phyloP scores from a whole-genome alignment of 2,888 invertebrate genomes.

The Xylota segnis region DNA sequence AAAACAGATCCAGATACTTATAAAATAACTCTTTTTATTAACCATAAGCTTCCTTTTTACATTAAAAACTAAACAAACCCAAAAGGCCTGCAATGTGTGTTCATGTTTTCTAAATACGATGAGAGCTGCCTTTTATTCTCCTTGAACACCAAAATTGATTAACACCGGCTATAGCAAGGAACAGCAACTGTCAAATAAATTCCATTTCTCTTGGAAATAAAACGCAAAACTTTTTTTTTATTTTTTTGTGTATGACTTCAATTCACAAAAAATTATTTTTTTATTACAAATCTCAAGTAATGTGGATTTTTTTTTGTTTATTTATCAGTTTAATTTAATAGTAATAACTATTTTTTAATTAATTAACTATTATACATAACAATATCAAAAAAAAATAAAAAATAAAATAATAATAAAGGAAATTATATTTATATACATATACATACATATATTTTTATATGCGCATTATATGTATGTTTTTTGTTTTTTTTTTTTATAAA shows the following conservation, averaged over 20 bases:
- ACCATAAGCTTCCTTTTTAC: not conserved
- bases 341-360: slow-evolving; percentile 66
- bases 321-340: slow-evolving; percentile 73
- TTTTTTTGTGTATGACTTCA: slow-evolving; percentile 77
- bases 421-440: slow-evolving; percentile 57
- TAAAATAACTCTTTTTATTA: too few relatives aligned
- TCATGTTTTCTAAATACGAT: not conserved
- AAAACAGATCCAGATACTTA: too few relatives aligned
- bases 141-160: not conserved
- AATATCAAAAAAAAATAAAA: slow-evolving; percentile 65
- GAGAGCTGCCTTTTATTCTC: not conserved
- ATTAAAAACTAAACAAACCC: not conserved
- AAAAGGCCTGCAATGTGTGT: not conserved
- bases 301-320: slow-evolving; percentile 62
- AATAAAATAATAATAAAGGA: slow-evolving; percentile 35
- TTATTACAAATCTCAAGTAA: slow-evolving; percentile 77
- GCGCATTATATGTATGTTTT: slow-evolving; percentile 37
- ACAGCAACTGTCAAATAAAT: not conserved
- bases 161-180: too few relatives aligned
- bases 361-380: slow-evolving; percentile 71
- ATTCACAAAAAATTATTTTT: slow-evolving; percentile 76
- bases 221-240: slow-evolving; percentile 52
- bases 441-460: slow-evolving; percentile 32
- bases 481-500: slow-evolving; percentile 33
- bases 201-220: slow-evolving; percentile 25